A percentile compares a stretch with the other conserved stretches of the same genome.
Conservation (phyloP, 1,140 invertebrate species). For the Pogonus chalceus region DNA sequence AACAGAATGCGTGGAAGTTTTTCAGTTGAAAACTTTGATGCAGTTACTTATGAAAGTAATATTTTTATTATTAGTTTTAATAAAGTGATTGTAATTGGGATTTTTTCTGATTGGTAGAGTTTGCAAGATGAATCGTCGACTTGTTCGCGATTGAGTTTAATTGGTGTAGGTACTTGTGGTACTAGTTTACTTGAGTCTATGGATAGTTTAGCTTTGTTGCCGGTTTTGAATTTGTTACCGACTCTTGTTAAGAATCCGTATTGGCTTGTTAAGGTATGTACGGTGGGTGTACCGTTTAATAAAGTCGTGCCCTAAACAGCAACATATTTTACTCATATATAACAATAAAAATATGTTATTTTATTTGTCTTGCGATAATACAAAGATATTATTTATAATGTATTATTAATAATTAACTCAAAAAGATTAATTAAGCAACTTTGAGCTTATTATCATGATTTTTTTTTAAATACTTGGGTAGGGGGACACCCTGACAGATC, state of each 20-base stretch:
- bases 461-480: no score
- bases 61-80: constrained; percentile 8
- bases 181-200: constrained; percentile 48
- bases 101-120: constrained; percentile 39
- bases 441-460: no score
- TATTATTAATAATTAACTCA: no score
- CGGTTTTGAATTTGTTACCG: constrained; percentile 53
- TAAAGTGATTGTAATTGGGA: not conserved
- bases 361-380: no score
- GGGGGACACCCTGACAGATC: no score
- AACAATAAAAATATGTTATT: constrained; percentile 8
- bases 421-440: no score
- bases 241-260: constrained; percentile 63
- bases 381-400: no score
- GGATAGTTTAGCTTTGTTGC: constrained; percentile 38
- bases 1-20: constrained; percentile 29
- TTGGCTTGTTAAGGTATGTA: constrained; percentile 71
- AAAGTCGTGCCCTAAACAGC: constrained; percentile 1
- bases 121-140: constrained; percentile 57
- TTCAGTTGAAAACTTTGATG: constrained; percentile 41
- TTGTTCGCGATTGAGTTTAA: constrained; percentile 53
- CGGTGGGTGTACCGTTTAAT: no score
- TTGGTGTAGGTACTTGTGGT: constrained; percentile 47
- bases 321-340: constrained; percentile 1
- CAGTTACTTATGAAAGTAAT: constrained; percentile 42